Evolutionary conservation across 2,888 invertebrate species (phyloP), one percentile per base, ranked within the genome.

Genomic region (Erannis defoliaria): DNA sequence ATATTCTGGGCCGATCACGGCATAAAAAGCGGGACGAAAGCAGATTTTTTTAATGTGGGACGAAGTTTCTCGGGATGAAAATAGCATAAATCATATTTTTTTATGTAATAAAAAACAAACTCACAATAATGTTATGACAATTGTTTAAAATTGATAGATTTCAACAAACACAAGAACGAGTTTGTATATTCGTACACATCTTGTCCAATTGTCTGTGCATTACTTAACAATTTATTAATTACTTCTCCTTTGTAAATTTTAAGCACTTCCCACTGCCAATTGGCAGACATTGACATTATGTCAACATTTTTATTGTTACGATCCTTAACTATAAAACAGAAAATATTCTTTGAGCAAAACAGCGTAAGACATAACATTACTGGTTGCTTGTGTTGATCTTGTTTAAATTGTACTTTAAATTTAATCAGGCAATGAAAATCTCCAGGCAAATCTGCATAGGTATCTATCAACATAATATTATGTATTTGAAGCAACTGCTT

Each of bases 231-330:
- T 73, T 82, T 86, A 1, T 51, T 35, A 1, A 77, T 76, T 31
- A 89, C 77, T 21, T 86, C 80, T 18, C 84, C 80, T 62, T 70
- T 77, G 65, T 78, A 89, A 33, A 82, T 75, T 67, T 86, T 85
- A n/a, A 91, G 68, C 57, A 91, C 80, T 73, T 90, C 87, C 91
- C 92, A 91, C 74, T 93, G 91, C 92, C 91, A 92, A 65, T 82
- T 82, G 1, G 88, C 77, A 21, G 84, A 76, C 68, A 91, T 72
- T 62, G 77, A 77, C 19, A 62, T 66, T 35, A 90, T 67, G 66
- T 85, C 76, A 29, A 91, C 72, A 4, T 74, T 67, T 37, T 70
- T 72, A 10, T 77, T 74, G 29, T 76, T 73, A 8, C 59, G 62
- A 55, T 88, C 84, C 72, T 70, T 83, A 35, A 90, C 76, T 68